These are phyloP conservation scores for Lissocephala sabroskyi DNA, from an alignment of 2,888 invertebrate genomes.

Conservation along the genomic window DNA sequence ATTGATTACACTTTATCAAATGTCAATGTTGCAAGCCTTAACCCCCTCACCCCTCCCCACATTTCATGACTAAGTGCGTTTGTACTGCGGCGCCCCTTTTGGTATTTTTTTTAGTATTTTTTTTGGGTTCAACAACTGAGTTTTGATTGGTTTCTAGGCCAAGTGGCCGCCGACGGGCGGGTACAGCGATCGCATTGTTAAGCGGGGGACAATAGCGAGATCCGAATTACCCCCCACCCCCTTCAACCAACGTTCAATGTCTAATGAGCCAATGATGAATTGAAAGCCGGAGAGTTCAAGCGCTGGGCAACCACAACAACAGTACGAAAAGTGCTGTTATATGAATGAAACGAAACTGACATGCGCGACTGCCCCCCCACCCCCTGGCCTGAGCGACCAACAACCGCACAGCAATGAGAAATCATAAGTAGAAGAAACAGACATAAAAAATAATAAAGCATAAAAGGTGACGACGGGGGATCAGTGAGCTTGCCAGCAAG, in stretches of 20 bases:
- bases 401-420: constrained; percentile 45
- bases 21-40: constrained; percentile 1
- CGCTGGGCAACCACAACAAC: neutral
- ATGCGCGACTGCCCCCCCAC: constrained; percentile 21
- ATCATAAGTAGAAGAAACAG: constrained; percentile 45
- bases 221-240: neutral
- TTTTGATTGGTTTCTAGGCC: constrained; percentile 62
- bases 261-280: constrained; percentile 40
- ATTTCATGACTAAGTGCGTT: neutral
- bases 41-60: neutral
- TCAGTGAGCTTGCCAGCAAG: neutral
- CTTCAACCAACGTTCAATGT: neutral
- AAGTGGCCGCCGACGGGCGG: constrained; percentile 48
- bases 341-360: constrained; percentile 57
- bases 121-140: constrained; percentile 6
- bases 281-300: neutral
- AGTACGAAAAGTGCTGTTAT: constrained; percentile 42
- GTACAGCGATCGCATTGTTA: too few relatives aligned
- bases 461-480: constrained; percentile 54
- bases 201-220: too few relatives aligned
- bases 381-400: neutral
- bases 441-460: constrained; percentile 47
- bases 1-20: constrained; percentile 28
- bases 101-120: neutral
- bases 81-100: neutral